Percentiles rank a stretch among this genome's conserved stretches.
Evolutionary conservation across 2,797 vertebrate genomes (phyloP).

Genomic region (Dallia pectoralis): DNA sequence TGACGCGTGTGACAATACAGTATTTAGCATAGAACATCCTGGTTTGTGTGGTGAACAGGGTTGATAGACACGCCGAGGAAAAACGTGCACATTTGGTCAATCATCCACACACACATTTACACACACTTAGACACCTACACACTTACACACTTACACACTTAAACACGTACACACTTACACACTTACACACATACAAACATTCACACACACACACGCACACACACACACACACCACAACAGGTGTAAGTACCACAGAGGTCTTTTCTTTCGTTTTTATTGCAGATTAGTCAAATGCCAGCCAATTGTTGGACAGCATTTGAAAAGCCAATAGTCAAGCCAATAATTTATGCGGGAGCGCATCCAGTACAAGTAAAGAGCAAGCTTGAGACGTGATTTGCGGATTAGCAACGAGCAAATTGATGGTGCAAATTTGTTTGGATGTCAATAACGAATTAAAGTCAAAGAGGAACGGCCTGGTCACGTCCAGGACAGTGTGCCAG

Average conservation of each 20-base stretch:
- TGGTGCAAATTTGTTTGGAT: slow-evolving; percentile 23
- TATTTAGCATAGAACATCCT: not conserved
- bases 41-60: not conserved
- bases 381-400: slow-evolving; percentile 37
- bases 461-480: slow-evolving; percentile 21
- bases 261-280: not conserved
- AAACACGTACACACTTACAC: too few relatives aligned
- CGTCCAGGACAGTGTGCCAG: slow-evolving; percentile 20
- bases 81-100: not conserved
- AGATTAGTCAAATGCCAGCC: not conserved
- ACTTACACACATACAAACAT: too few relatives aligned
- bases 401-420: slow-evolving; percentile 31
- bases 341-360: slow-evolving; percentile 22
- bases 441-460: slow-evolving; percentile 29
- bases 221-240: not conserved
- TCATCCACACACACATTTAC: not conserved
- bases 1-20: too few relatives aligned
- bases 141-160: too few relatives aligned
- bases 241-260: not conserved
- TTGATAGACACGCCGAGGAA: not conserved
- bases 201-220: too few relatives aligned
- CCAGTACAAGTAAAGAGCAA: slow-evolving; percentile 31
- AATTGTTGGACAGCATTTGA: slow-evolving; percentile 25
- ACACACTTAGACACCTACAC: too few relatives aligned
- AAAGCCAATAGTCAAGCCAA: slow-evolving; percentile 16